Conservation (phyloP, 92 coral and sea anemone genomes). For the Isaurus tuberculatus region DNA sequence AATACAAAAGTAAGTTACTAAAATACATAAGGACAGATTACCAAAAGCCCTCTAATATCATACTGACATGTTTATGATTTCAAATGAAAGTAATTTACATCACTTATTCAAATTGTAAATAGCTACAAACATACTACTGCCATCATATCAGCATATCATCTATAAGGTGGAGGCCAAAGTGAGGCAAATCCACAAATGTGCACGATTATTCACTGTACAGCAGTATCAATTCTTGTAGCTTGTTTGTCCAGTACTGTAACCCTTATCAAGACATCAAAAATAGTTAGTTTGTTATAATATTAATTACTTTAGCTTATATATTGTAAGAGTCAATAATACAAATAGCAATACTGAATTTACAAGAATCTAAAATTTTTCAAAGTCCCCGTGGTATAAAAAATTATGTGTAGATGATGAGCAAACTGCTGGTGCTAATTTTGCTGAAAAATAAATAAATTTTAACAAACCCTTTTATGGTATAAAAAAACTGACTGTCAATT, state of each 20-base stretch:
- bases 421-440: background rate
- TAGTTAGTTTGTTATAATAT: background rate
- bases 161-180: background rate
- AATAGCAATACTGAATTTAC: background rate
- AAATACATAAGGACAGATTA: background rate
- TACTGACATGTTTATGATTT: background rate
- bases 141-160: background rate
- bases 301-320: slow-evolving; percentile 2
- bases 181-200: background rate
- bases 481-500: background rate
- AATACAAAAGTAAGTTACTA: slow-evolving; percentile 1
- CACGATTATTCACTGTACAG: background rate
- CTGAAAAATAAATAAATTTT: background rate
- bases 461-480: background rate
- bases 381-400: background rate
- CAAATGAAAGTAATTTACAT: slow-evolving; percentile 1
- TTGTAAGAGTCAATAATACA: background rate
- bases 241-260: slow-evolving; percentile 1
- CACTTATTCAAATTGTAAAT: background rate
- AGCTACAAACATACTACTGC: background rate
- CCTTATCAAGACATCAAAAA: background rate
- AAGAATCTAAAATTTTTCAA: background rate
- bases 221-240: background rate
- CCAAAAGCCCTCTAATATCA: background rate
- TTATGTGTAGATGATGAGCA: background rate